Evolutionary conservation across 2,888 invertebrate species (phyloP).

Genomic region (Ptycholaimellus sp.): DNA sequence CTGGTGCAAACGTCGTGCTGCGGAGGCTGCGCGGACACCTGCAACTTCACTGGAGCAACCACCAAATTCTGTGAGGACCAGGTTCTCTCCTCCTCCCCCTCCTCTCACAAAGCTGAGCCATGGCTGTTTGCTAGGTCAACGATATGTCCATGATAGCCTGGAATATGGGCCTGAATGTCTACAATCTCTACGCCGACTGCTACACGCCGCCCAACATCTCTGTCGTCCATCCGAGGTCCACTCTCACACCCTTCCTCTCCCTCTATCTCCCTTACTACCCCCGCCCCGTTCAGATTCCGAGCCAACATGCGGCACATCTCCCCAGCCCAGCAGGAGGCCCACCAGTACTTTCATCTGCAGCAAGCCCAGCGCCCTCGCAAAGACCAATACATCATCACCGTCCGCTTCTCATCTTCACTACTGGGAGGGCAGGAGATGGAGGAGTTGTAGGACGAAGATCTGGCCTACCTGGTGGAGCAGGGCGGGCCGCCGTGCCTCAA

Average conservation of each 20-base stretch:
- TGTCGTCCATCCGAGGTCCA: no score
- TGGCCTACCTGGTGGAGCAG: slow-evolving; percentile 5
- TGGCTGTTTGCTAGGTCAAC: slow-evolving; percentile 11
- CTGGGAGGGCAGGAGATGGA: slow-evolving; percentile 6
- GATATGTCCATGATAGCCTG: slow-evolving; percentile 23
- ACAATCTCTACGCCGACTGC: slow-evolving; percentile 17
- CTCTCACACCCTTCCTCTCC: no score
- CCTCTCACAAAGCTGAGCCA: background rate
- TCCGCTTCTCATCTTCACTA: no score
- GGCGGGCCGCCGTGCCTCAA: slow-evolving; percentile 20
- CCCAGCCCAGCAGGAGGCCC: no score
- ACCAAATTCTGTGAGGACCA: slow-evolving; percentile 8
- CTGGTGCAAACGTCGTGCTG: slow-evolving; percentile 19
- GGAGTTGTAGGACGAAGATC: slow-evolving; percentile 4
- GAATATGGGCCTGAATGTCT: slow-evolving; percentile 22
- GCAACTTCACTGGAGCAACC: slow-evolving; percentile 15
- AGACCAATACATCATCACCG: no score
- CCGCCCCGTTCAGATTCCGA: no score
- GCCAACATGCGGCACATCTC: no score
- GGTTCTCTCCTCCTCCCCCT: background rate
- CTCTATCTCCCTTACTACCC: no score
- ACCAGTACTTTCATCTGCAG: no score
- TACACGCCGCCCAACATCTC: no score
- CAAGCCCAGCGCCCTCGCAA: no score
- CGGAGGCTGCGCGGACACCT: slow-evolving; percentile 18